Conservation (phyloP, 2,888 invertebrate species). For the Cancer borealis region DNA sequence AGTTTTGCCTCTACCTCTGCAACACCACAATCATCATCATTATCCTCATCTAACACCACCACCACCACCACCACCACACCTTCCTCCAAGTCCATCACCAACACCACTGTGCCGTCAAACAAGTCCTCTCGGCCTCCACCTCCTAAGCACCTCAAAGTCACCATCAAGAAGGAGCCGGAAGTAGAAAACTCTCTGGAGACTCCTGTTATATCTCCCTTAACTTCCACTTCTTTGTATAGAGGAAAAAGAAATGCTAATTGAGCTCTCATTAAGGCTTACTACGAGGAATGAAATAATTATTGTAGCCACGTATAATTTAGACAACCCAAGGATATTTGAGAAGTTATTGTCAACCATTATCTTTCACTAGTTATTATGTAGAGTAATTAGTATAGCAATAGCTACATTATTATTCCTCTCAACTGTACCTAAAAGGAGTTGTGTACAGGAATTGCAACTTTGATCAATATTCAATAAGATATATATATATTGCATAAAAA, state of each 20-base stretch:
- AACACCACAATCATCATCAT: neutral
- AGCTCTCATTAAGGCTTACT: neutral
- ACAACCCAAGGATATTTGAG: slow-evolving; percentile 31
- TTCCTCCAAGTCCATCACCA: neutral
- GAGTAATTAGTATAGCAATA: slow-evolving; percentile 25
- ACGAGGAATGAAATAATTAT: slow-evolving; percentile 35
- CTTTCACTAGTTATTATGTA: slow-evolving; percentile 9
- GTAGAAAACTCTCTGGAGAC: slow-evolving; percentile 47
- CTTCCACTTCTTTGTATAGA: slow-evolving; percentile 34
- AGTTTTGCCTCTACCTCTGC: slow-evolving; percentile 1
- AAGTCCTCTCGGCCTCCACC: slow-evolving; percentile 47
- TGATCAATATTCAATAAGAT: neutral
- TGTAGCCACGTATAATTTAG: neutral
- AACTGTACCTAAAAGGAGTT: neutral
- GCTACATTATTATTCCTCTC: slow-evolving; percentile 21
- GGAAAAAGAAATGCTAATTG: slow-evolving; percentile 63
- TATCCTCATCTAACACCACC: neutral
- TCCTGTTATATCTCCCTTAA: slow-evolving; percentile 54
- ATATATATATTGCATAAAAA: neutral
- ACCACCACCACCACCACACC: slow-evolving; percentile 1
- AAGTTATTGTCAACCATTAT: neutral
- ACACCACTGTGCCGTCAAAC: neutral
- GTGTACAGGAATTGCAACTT: slow-evolving; percentile 17
- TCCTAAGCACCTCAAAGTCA: slow-evolving; percentile 57
- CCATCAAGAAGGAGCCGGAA: slow-evolving; percentile 58